These are phyloP conservation scores for Mystacides longicornis DNA, from an alignment of 2,888 invertebrate genomes.

Conservation along the genomic window DNA sequence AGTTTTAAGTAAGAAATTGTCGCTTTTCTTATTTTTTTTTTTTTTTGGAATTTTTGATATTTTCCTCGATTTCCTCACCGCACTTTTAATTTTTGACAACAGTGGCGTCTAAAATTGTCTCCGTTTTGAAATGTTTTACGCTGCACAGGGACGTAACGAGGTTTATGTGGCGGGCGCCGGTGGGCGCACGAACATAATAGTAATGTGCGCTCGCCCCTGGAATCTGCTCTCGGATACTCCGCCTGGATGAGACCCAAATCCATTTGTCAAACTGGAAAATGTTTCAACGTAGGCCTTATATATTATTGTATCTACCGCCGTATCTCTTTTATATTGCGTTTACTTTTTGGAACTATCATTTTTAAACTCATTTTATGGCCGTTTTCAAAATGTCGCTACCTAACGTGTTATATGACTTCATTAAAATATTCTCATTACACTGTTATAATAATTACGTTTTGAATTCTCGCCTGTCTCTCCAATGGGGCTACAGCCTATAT, in stretches of 20 bases:
- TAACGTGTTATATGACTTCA: not conserved
- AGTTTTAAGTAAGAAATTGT: no score
- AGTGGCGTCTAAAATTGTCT: slow-evolving; percentile 1
- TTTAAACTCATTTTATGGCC: no score
- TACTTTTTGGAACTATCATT: no score
- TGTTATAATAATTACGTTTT: no score
- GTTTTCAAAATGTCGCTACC: no score
- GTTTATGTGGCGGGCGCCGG: slow-evolving; percentile 1
- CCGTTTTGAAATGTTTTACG: slow-evolving; percentile 1
- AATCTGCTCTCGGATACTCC: not conserved
- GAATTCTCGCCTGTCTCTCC: no score
- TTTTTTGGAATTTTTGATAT: not conserved
- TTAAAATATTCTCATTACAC: not conserved
- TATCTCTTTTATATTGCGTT: no score
- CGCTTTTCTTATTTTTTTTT: not conserved
- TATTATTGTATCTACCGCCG: no score
- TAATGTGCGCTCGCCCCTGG: slow-evolving; percentile 6
- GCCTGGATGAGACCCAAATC: slow-evolving; percentile 25
- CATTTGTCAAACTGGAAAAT: slow-evolving; percentile 27
- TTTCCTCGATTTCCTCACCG: not conserved
- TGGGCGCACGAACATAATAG: not conserved
- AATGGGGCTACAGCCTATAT: no score
- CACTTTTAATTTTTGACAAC: not conserved
- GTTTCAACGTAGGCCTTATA: slow-evolving; percentile 24
- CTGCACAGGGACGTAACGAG: not conserved